Base-by-base conservation (phyloP, 2,113 vertebrate genomes). In the Festucalex cinctus region DNA sequence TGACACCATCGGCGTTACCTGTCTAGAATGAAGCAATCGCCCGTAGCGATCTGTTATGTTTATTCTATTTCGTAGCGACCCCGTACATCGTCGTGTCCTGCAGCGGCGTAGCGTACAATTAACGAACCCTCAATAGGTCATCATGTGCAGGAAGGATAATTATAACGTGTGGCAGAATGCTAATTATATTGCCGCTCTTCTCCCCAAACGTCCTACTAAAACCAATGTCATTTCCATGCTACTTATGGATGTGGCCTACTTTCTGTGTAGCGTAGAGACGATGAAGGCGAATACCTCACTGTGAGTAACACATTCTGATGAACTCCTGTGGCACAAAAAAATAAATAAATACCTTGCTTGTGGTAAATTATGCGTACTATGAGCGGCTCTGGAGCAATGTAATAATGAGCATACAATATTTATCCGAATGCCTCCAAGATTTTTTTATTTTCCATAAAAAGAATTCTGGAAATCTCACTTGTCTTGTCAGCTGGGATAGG, bases 181-280 rank as follows among this genome's bases (percentile, higher is more conserved):
- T 91, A 91, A 91, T 89, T 91, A 87, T 90, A 86, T 76, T 82
- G 76, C n/a, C 64, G 75, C 85, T 85, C 83, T 77, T 73, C 74
- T 74, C 82, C 75, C 66, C 76, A 65, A 73, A 76, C 53, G 88
- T 88, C 88, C 88, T 85, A 88, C 70, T 90, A 91, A 91, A 89
- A 78, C 84, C 86, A 88, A 85, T 86, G 86, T 91, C 87, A 88
- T 85, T 79, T 64, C 65, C 86, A 69, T 79, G 77, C 74, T 73
- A 74, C 77, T 87, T 75, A 69, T 73, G 77, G 76, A 78, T 16
- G 73, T 70, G 83, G 57, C 88, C 88, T 80, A 88, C 67, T 89
- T 91, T 41, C 72, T 73, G 66, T 68, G 53, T 63, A 63, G 69
- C 46, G 66, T 32, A 70, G 54, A 68, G 73, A 43, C 60, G 59